Conservation (phyloP, 2,113 vertebrate species). For the Sarotherodon lohbergeri region DNA sequence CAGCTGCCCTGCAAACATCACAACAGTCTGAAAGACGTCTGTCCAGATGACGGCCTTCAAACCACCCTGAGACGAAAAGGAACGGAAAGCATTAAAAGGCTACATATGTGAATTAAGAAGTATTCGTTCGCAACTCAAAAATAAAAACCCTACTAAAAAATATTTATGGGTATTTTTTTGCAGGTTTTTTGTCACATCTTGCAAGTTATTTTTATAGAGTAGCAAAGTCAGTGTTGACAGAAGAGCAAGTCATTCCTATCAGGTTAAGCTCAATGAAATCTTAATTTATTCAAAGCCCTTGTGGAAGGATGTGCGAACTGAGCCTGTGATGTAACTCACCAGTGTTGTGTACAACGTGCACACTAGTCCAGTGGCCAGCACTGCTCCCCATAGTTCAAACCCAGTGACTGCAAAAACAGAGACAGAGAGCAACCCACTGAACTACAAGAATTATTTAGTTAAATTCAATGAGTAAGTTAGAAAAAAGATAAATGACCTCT, state of each 20-base stretch:
- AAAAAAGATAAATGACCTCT: background rate
- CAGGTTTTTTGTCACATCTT: background rate
- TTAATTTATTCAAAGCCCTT: background rate
- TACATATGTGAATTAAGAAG: background rate
- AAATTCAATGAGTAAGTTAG: background rate
- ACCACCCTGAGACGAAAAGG: constrained; percentile 72
- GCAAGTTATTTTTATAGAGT: background rate
- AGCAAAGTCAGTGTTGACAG: background rate
- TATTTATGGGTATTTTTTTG: background rate
- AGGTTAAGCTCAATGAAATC: background rate
- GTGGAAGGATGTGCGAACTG: too few species aligned
- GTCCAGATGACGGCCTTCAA: constrained; percentile 89
- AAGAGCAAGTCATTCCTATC: background rate
- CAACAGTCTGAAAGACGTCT: constrained; percentile 83
- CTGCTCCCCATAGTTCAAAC: constrained; percentile 85
- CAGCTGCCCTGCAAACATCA: constrained; percentile 85
- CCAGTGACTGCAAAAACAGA: constrained; percentile 79
- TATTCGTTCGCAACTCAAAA: background rate
- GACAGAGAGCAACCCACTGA: background rate
- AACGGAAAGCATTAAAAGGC: background rate
- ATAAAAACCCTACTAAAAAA: background rate
- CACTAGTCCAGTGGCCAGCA: constrained; percentile 85
- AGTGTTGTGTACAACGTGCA: constrained; percentile 86
- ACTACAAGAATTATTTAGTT: background rate
- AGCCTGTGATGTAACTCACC: constrained; percentile 63